These are phyloP conservation scores for Scyliorhinus canicula DNA, from an alignment of 2,797 vertebrate species.

Conservation along the genomic window DNA sequence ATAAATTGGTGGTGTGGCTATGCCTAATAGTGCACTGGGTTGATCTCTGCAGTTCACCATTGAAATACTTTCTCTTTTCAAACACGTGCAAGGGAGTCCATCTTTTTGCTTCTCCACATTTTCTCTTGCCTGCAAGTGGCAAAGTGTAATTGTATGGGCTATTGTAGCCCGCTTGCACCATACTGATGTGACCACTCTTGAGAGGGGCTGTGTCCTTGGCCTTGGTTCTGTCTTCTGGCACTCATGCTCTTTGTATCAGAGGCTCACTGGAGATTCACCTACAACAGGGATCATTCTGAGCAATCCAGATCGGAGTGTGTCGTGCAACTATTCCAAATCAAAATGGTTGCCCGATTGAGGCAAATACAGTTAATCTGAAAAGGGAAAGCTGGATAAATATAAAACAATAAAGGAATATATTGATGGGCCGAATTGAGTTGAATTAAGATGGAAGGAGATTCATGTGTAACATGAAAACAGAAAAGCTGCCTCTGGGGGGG, in stretches of 20 bases:
- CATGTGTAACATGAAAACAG: background rate
- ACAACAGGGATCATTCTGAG: background rate
- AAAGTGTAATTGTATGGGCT: background rate
- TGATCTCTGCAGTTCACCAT: background rate
- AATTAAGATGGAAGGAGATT: background rate
- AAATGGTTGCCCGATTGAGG: background rate
- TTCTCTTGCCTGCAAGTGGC: background rate
- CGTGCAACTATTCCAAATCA: background rate
- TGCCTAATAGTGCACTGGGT: background rate
- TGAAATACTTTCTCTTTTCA: background rate
- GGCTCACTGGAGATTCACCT: background rate
- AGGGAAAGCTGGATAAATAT: too few species aligned
- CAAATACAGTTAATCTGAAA: background rate
- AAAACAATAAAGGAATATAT: background rate
- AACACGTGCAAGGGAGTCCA: background rate
- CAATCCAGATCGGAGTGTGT: background rate
- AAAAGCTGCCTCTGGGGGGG: too few species aligned
- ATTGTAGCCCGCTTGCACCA: background rate
- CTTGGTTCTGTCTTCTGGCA: background rate
- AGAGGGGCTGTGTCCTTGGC: conserved; percentile 1
- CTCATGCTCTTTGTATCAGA: background rate
- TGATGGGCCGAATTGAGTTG: background rate
- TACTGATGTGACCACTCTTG: background rate
- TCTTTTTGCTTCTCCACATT: background rate
- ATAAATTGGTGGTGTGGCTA: background rate